These are phyloP conservation scores for Microcaecilia unicolor DNA, from an alignment of 2,797 vertebrate genomes.

Conservation along the genomic window DNA sequence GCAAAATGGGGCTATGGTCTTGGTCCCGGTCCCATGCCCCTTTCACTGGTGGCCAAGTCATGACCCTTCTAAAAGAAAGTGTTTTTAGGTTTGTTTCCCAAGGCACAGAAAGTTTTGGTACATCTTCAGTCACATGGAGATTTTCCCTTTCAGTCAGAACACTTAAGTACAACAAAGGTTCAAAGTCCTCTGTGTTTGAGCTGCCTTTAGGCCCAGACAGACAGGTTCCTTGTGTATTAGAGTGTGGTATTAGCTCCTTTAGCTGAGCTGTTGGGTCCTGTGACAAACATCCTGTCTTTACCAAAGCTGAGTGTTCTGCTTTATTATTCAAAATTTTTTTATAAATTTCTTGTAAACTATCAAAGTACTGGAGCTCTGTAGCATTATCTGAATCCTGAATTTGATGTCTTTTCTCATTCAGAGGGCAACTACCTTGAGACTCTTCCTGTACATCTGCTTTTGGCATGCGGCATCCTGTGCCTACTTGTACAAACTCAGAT, in stretches of 20 bases:
- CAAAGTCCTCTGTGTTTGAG: neutral
- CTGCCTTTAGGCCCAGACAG: neutral
- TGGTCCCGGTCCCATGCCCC: neutral
- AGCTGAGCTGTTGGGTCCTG: neutral
- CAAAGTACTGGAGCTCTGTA: neutral
- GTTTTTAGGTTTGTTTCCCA: neutral
- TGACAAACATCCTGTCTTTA: fast-evolving
- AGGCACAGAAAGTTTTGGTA: neutral
- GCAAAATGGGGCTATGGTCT: neutral
- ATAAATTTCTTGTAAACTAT: neutral
- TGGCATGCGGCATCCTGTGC: neutral
- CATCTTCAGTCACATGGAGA: neutral
- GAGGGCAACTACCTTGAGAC: fast-evolving
- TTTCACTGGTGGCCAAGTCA: slow-evolving; percentile 15
- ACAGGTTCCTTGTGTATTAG: neutral
- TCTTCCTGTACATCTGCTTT: neutral
- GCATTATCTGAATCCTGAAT: neutral
- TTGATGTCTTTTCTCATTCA: too few relatives aligned
- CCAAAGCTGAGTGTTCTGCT: too few relatives aligned
- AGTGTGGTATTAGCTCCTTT: neutral
- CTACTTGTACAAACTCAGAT: neutral
- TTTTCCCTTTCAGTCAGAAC: slow-evolving; percentile 2
- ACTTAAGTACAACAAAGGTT: slow-evolving; percentile 19
- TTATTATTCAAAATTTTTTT: too few relatives aligned
- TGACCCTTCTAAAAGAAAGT: slow-evolving; percentile 1